These are phyloP conservation scores for Falco novaeseelandiae DNA, from an alignment of 2,797 vertebrate species.

Conservation along the genomic window DNA sequence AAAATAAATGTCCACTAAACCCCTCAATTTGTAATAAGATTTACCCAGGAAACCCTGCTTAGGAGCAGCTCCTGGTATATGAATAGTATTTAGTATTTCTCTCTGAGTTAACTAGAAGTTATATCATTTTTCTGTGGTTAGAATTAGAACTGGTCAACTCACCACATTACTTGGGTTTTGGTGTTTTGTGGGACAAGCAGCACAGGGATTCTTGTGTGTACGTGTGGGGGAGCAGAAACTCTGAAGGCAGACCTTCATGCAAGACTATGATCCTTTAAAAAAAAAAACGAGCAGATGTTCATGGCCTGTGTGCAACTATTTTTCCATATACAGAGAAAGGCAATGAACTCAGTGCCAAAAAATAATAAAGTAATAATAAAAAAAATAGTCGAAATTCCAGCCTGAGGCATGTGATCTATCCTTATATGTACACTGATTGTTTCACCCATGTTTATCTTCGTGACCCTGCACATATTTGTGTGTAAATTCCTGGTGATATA, in stretches of 20 bases:
- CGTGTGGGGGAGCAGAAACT: background rate
- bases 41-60: background rate
- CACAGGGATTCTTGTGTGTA: background rate
- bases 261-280: background rate
- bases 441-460: background rate
- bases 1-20: background rate
- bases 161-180: background rate
- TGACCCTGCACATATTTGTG: background rate
- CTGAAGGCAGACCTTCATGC: background rate
- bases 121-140: background rate
- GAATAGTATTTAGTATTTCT: background rate
- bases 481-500: background rate
- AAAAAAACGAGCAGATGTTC: background rate
- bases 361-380: conserved; percentile 1
- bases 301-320: conserved; percentile 11
- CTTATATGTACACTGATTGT: background rate
- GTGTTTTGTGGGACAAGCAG: background rate
- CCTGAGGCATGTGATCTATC: background rate
- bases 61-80: background rate
- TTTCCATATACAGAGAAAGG: conserved; percentile 17
- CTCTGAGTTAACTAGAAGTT: background rate
- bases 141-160: background rate
- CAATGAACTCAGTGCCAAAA: background rate
- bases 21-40: background rate
- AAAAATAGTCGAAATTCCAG: conserved; percentile 16